These are phyloP conservation scores for Aplocera efformata DNA, from an alignment of 2,888 invertebrate species.

Conservation along the genomic window DNA sequence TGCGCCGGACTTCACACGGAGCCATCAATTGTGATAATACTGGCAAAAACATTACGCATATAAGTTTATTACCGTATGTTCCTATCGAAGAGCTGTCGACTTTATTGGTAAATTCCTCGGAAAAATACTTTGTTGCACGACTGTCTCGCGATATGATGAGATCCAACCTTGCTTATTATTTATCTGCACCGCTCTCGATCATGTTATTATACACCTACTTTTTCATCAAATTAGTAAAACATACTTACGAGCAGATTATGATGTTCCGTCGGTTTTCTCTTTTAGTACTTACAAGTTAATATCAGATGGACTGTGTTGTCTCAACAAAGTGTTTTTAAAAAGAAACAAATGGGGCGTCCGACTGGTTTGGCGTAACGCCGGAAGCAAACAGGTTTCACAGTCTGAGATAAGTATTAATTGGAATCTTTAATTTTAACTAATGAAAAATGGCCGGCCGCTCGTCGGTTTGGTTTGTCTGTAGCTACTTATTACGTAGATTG, in stretches of 20 bases:
- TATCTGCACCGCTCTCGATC: slow-evolving; percentile 1
- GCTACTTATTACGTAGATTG: slow-evolving; percentile 55
- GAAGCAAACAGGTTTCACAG: slow-evolving; percentile 71
- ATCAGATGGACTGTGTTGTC: slow-evolving; percentile 13
- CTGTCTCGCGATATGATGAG: background rate
- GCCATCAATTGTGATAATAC: slow-evolving; percentile 16
- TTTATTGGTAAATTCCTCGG: slow-evolving; percentile 38
- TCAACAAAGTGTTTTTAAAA: slow-evolving; percentile 41
- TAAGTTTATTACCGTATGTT: slow-evolving; percentile 18
- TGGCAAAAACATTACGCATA: slow-evolving; percentile 21
- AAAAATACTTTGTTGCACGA: slow-evolving; percentile 37
- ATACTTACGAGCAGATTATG: slow-evolving; percentile 2
- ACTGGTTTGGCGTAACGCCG: slow-evolving; percentile 73
- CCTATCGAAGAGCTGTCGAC: slow-evolving; percentile 24
- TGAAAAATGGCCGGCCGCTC: slow-evolving; percentile 48
- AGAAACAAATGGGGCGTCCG: slow-evolving; percentile 50
- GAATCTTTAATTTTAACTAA: slow-evolving; percentile 66
- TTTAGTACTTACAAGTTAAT: slow-evolving; percentile 14
- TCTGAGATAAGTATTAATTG: slow-evolving; percentile 65
- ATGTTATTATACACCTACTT: slow-evolving; percentile 1
- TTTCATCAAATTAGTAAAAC: slow-evolving; percentile 1
- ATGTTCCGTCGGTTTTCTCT: background rate
- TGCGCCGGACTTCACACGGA: too few species aligned
- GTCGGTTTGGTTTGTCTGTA: slow-evolving; percentile 45
- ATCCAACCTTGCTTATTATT: background rate